phyloP scores from a whole-genome alignment of 2,888 invertebrate genomes.

The Acanthoscelides obtectus region DNA sequence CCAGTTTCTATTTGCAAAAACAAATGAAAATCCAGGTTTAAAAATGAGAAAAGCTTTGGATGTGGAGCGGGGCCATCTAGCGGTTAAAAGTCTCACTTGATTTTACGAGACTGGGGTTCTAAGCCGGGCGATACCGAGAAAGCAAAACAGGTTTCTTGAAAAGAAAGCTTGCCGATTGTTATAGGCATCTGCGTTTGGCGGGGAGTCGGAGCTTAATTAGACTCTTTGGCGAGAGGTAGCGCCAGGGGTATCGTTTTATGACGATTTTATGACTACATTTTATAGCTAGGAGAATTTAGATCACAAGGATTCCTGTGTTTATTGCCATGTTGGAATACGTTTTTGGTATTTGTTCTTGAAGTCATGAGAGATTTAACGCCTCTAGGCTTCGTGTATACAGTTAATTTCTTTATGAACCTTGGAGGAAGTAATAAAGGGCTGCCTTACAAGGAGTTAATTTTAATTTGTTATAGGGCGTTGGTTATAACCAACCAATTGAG shows the following conservation, averaged over 20 bases:
- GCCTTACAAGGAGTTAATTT: no score
- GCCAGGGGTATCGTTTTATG: not conserved
- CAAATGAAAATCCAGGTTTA: not conserved
- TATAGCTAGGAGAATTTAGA: not conserved
- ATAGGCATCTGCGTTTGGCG: not conserved
- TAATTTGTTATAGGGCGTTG: no score
- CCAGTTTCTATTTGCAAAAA: not conserved
- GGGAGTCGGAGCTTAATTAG: not conserved
- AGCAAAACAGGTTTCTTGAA: not conserved
- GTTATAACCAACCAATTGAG: no score
- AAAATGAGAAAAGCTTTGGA: not conserved
- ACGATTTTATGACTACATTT: not conserved
- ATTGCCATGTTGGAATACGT: not conserved
- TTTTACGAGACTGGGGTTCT: not conserved
- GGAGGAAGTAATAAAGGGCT: no score
- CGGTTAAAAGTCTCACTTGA: not conserved
- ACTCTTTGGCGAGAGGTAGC: not conserved
- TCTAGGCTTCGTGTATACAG: no score
- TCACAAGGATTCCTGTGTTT: not conserved
- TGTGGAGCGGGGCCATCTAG: not conserved
- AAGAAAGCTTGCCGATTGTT: not conserved
- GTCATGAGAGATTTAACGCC: no score
- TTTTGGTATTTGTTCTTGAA: no score
- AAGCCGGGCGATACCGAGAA: not conserved
- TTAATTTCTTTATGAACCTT: no score